Evolutionary conservation across 2,797 vertebrate species (phyloP).

Genomic region (Sandelia bainsii): DNA sequence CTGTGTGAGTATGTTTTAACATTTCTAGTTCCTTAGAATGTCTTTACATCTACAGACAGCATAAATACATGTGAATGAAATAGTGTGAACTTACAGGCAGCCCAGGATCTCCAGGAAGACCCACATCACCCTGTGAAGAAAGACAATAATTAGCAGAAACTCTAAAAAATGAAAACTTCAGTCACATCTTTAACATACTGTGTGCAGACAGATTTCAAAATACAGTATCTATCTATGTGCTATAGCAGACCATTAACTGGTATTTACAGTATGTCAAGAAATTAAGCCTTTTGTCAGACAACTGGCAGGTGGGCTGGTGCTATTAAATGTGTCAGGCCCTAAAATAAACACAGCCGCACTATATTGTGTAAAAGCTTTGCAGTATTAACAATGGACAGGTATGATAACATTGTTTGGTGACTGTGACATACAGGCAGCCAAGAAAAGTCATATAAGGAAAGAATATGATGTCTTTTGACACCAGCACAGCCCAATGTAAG

Average conservation of each 20-base stretch:
- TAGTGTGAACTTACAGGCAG: conserved; percentile 86
- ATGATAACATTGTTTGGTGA: conserved; percentile 70
- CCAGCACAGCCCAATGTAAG: conserved; percentile 40
- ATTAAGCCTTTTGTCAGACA: conserved; percentile 61
- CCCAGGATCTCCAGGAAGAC: conserved; percentile 85
- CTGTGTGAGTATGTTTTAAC: conserved; percentile 23
- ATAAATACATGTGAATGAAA: conserved; percentile 63
- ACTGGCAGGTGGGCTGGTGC: conserved; percentile 58
- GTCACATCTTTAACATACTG: conserved; percentile 24
- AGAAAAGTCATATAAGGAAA: conserved; percentile 59
- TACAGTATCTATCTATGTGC: conserved; percentile 6
- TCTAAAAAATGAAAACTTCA: conserved; percentile 14
- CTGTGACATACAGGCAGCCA: conserved; percentile 60
- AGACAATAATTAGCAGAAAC: conserved; percentile 43
- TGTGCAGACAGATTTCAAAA: conserved; percentile 33
- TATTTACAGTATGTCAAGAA: conserved; percentile 72
- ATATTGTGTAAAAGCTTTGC: conserved; percentile 65
- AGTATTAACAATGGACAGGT: conserved; percentile 67
- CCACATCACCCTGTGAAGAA: conserved; percentile 87
- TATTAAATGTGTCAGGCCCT: conserved; percentile 69
- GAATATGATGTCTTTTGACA: conserved; percentile 46
- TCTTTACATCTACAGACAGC: conserved; percentile 19
- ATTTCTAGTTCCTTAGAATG: conserved; percentile 23
- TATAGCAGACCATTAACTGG: conserved; percentile 51
- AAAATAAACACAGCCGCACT: conserved; percentile 74